Evolutionary conservation across 92 coral and sea anemone species (phyloP).

Genomic region (Plumapathes pennacea): DNA sequence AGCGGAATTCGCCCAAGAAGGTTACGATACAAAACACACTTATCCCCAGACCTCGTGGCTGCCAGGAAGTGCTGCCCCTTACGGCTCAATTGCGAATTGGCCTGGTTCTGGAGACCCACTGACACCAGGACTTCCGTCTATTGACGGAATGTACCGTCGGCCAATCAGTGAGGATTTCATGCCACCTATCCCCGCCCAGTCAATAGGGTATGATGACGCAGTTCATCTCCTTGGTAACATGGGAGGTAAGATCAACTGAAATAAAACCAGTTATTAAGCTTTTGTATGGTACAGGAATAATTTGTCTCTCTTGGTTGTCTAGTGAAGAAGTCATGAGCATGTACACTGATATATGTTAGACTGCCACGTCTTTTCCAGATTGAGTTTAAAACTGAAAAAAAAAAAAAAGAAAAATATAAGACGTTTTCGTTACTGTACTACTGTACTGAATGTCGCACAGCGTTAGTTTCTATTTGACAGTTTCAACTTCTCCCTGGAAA

Average conservation of each 20-base stretch:
- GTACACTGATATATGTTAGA: no score
- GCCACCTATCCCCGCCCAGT: slow-evolving; percentile 83
- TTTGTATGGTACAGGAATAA: no score
- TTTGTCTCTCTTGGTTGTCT: no score
- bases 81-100: slow-evolving; percentile 48
- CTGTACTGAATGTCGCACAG: no score
- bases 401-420: no score
- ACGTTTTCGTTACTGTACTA: no score
- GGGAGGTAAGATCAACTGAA: slow-evolving; percentile 73
- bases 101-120: slow-evolving; percentile 75
- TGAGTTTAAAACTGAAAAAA: no score
- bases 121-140: slow-evolving; percentile 85
- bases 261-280: no score
- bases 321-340: no score
- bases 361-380: no score
- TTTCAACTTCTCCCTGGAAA: no score
- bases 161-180: slow-evolving; percentile 53
- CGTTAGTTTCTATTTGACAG: no score
- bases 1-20: slow-evolving; percentile 50
- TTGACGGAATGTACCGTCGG: slow-evolving; percentile 70
- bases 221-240: slow-evolving; percentile 58
- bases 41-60: slow-evolving; percentile 83
- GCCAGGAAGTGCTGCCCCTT: slow-evolving; percentile 64
- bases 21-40: slow-evolving; percentile 33
- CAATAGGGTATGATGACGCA: slow-evolving; percentile 85